Base-by-base conservation (phyloP, 2,888 invertebrate species). In the Tuta absoluta region DNA sequence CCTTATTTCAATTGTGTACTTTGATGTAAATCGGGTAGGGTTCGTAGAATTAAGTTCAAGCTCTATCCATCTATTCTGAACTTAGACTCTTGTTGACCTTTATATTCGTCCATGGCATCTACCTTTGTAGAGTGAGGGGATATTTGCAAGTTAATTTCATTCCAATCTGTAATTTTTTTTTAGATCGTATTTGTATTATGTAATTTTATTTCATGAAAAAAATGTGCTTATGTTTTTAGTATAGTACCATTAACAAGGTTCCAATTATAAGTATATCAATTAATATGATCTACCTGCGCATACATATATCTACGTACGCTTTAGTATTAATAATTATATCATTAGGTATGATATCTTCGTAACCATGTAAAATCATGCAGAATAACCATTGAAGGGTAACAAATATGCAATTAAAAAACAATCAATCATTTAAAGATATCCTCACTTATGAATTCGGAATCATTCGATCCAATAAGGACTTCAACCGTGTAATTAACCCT, bases 401-500 rank as follows among this genome's bases (percentile, higher is more conserved):
- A 45, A 45, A 45, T 17, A n/a, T n/a, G n/a, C 45, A 45, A 17
- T 45, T 45, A 45, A 45, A 11, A 45, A 45, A 5, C 17, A 45
- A 45, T 45, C 17, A 45, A 45, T 45, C 45, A 17, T 45, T 45
- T 17, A 45, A 17, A 45, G n/a, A n/a, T 3, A 45, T 45, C 17
- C 45, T 7, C 45, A 45, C 45, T 45, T 45, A 7, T 5, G 17
- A n/a, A 45, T 41, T 45, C 45, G 17, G 45, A 45, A n/a, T n/a
- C 5, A 45, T 17, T 45, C n/a, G 45, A 17, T 17, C 45, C 45
- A 45, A 45, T 45, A 45, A 45, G 45, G 45, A 45, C 45, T 45
- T 45, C n/a, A 45, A 17, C 45, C 45, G 45, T 45, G 11, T 45
- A 45, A 45, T 45, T 45, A 45, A 17, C 45, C 45, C 45, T 45